Evolutionary conservation across 2,113 vertebrate genomes (phyloP).

Genomic region (Vireo altiloquus): DNA sequence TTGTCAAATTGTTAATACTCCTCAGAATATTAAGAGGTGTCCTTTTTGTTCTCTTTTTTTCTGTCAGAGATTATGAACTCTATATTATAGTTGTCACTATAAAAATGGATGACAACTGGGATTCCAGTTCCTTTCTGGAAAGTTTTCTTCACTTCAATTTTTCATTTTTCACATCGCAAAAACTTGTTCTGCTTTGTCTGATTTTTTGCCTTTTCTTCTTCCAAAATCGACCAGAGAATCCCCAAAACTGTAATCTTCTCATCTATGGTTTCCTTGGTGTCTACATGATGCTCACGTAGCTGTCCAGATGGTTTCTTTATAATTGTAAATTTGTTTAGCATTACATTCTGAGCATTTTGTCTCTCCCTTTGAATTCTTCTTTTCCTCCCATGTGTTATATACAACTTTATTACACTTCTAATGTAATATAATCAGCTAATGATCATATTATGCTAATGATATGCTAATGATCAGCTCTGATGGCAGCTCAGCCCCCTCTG

Average conservation of each 20-base stretch:
- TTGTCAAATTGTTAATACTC: not conserved
- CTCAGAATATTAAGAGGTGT: not conserved
- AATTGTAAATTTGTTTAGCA: not conserved
- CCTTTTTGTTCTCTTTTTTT: not conserved
- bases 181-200: not conserved
- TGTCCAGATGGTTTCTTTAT: not conserved
- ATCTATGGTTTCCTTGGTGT: not conserved
- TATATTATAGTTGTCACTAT: not conserved
- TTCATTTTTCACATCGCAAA: not conserved
- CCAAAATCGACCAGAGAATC: not conserved
- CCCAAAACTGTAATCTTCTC: not conserved
- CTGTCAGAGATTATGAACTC: not conserved
- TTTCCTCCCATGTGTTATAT: not conserved
- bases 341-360: not conserved
- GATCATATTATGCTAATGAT: too few species aligned
- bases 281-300: not conserved
- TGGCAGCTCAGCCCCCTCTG: not conserved
- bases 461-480: not conserved
- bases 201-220: not conserved
- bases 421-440: too few species aligned
- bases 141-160: not conserved
- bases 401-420: not conserved
- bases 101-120: not conserved
- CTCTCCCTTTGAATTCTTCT: not conserved
- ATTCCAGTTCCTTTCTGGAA: not conserved